Base-by-base conservation (phyloP, 1,140 invertebrate species). In the Trichonephila inaurata region DNA sequence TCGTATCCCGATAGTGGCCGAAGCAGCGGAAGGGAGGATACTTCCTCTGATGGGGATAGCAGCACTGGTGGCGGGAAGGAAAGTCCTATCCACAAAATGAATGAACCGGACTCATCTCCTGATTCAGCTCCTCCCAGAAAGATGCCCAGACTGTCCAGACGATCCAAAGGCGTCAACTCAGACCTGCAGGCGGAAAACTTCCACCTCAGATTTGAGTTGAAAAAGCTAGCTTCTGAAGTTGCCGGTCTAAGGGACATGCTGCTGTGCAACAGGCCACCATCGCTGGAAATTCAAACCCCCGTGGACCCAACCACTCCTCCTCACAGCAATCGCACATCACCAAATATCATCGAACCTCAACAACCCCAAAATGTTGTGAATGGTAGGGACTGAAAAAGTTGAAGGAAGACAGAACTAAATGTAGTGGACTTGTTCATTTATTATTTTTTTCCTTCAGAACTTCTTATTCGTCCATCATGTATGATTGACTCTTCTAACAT, bases 141-240 rank as follows among this genome's bases (percentile, higher is more conserved):
- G 62, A 69, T 83, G 93, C 28, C 93, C 14, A 82, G 93, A 33
- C 19, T 90, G 61, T 83, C 87, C 61, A 83, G 93, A n/a, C 18
- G 87, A 28, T 64, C n/a, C 44, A 93, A 93, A 89, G 66, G 24
- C 24, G 66, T 62, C 24, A 69, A 62, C 19, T 64, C 61, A 21
- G 88, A 94, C 28, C 93, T 95, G 96, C 97, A 95, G 96, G 95
- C 97, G 96, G 96, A 97, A 96, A 97, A 97, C 94, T 95, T 95
- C 33, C 97, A 98, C 95, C 96, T 99, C 1, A 98, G 98, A 95
- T 97, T 97, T 1, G 97, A 99, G 96, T 96, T 99, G 94, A 98
- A 98, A 89, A 97, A 98, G 91, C 96, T 99, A 7, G 98, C 98
- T 16, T 98, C 97, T 1, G 99, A 99, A 95, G 98, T 99, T 69